Evolutionary conservation across 1,140 invertebrate species (phyloP).

Genomic region (Proales similis): DNA sequence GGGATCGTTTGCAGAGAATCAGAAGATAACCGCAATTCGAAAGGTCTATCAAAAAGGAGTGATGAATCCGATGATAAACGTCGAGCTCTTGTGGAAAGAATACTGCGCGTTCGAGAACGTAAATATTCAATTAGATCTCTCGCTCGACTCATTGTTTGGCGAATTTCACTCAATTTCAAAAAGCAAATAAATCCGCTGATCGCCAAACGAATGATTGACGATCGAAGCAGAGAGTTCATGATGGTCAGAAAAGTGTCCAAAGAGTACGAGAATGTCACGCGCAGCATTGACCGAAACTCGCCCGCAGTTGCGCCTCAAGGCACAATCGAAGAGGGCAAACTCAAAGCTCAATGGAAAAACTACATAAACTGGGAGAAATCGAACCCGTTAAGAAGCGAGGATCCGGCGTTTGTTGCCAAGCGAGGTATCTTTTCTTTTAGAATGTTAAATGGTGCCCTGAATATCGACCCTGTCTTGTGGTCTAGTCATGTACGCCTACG

Average conservation of each 20-base stretch:
- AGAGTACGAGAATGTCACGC: conserved; percentile 85
- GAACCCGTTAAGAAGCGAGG: conserved; percentile 90
- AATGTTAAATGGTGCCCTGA: not conserved
- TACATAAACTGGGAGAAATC: conserved; percentile 94
- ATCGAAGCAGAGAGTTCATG: conserved; percentile 88
- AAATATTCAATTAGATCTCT: not conserved
- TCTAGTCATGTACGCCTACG: conserved; percentile 92
- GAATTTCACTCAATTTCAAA: not conserved
- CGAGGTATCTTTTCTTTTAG: conserved; percentile 60
- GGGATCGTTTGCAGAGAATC: conserved; percentile 97
- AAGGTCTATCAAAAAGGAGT: conserved; percentile 91
- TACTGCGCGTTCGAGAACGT: conserved; percentile 50
- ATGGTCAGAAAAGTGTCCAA: conserved; percentile 91
- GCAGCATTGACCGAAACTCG: conserved; percentile 82
- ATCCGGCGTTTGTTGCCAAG: conserved; percentile 79
- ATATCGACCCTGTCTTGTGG: no score
- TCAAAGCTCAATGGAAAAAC: conserved; percentile 84
- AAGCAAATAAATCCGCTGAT: conserved; percentile 82
- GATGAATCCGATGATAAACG: conserved; percentile 91
- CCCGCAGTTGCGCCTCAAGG: conserved; percentile 63
- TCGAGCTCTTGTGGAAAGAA: conserved; percentile 96
- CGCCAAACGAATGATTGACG: conserved; percentile 83
- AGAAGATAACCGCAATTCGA: conserved; percentile 91
- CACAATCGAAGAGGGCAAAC: conserved; percentile 73
- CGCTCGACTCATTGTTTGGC: not conserved